Evolutionary conservation across 2,888 invertebrate species (phyloP).

Genomic region (Lithophane socia): DNA sequence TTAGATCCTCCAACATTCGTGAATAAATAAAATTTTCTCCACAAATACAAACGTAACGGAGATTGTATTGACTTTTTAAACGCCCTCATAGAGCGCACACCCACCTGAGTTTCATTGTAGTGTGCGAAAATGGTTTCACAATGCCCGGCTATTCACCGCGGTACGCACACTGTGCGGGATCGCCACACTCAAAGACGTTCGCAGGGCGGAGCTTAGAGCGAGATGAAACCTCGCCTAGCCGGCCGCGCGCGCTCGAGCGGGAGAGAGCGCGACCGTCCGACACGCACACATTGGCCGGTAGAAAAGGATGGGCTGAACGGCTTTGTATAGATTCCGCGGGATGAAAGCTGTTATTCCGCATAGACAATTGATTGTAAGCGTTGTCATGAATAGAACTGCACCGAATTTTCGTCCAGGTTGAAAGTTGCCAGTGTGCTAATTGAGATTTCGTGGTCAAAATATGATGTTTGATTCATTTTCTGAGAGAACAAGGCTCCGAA

Average conservation of each 20-base stretch:
- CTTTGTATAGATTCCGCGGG: slow-evolving; percentile 89
- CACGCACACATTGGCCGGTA: slow-evolving; percentile 87
- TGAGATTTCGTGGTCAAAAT: slow-evolving; percentile 55
- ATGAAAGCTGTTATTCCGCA: slow-evolving; percentile 87
- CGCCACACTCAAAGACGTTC: slow-evolving; percentile 80
- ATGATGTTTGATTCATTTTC: slow-evolving; percentile 76
- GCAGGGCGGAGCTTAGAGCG: slow-evolving; percentile 88
- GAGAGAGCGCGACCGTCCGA: slow-evolving; percentile 76
- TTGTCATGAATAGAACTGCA: slow-evolving; percentile 74
- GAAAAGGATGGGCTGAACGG: slow-evolving; percentile 87
- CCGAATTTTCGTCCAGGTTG: slow-evolving; percentile 64
- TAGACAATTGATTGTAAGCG: slow-evolving; percentile 88
- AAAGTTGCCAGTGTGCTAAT: slow-evolving; percentile 41
- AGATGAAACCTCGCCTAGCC: slow-evolving; percentile 83
- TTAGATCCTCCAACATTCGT: slow-evolving; percentile 75
- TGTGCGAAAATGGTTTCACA: slow-evolving; percentile 87
- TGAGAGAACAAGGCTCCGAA: slow-evolving; percentile 73
- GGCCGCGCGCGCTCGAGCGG: slow-evolving; percentile 75
- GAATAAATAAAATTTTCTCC: slow-evolving; percentile 89
- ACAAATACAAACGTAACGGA: slow-evolving; percentile 85
- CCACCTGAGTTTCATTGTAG: slow-evolving; percentile 87
- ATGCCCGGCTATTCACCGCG: slow-evolving; percentile 83
- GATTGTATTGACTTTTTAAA: slow-evolving; percentile 90
- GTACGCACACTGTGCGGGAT: slow-evolving; percentile 83
- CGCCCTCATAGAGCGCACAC: slow-evolving; percentile 88